A percentile compares a stretch with the other conserved stretches of the same genome.
phyloP scores from a whole-genome alignment of 2,113 vertebrate species.

The Corapipo altera region DNA sequence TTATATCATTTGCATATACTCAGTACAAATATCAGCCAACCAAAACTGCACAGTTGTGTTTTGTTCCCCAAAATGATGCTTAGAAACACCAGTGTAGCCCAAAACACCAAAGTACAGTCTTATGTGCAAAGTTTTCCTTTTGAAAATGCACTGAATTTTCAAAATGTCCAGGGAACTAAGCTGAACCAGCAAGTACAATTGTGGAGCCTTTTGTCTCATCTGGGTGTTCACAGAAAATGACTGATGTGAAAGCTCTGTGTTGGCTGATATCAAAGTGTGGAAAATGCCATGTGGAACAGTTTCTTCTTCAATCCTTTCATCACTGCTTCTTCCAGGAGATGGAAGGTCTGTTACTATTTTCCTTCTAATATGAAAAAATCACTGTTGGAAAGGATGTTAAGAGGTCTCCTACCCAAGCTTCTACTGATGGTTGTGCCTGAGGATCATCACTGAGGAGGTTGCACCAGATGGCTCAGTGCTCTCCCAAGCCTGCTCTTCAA shows the following conservation, averaged over 20 bases:
- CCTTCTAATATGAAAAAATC: neutral
- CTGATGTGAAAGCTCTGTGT: neutral
- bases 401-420: neutral
- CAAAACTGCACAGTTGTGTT: neutral
- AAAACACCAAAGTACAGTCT: constrained; percentile 15
- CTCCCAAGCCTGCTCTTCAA: neutral
- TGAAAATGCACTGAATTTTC: constrained; percentile 70
- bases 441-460: neutral
- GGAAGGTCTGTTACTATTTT: neutral
- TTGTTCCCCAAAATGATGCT: neutral
- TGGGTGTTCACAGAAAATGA: neutral
- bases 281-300: neutral
- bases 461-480: rapidly evolving
- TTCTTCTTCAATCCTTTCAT: neutral
- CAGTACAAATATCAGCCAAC: neutral
- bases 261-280: neutral
- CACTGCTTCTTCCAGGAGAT: neutral
- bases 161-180: neutral
- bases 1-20: neutral
- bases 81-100: neutral
- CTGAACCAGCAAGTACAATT: constrained; percentile 42
- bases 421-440: neutral
- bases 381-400: neutral
- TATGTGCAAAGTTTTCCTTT: constrained; percentile 77
- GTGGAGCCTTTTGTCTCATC: constrained; percentile 49